A percentile compares a stretch with the other conserved stretches of the same genome.
These are phyloP conservation scores for Strigops habroptila DNA, from an alignment of 2,113 vertebrate species.

Conservation along the genomic window DNA sequence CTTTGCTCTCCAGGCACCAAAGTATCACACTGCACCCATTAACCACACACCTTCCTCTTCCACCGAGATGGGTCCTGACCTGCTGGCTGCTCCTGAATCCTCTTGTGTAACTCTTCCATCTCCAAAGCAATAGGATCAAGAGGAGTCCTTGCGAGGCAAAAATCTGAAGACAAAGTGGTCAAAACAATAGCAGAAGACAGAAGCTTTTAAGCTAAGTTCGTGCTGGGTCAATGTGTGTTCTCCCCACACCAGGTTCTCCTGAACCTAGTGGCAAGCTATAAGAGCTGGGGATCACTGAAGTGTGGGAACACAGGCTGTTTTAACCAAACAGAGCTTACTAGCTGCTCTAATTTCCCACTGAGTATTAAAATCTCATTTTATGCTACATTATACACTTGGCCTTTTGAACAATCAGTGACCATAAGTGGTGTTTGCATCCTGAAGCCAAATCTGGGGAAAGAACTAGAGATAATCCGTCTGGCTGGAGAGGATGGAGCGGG, in stretches of 20 bases:
- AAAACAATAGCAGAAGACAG: background rate
- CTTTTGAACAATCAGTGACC: slow-evolving; percentile 67
- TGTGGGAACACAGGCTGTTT: background rate
- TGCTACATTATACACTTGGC: slow-evolving; percentile 73
- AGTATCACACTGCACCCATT: background rate
- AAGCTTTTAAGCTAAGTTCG: background rate
- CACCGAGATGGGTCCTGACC: background rate
- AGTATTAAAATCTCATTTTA: slow-evolving; percentile 74
- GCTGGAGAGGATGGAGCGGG: slow-evolving; percentile 8
- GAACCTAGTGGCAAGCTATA: background rate
- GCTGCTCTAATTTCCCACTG: slow-evolving; percentile 24
- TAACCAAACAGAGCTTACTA: background rate
- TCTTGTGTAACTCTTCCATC: background rate
- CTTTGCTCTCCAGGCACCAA: background rate
- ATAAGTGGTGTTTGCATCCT: slow-evolving; percentile 65
- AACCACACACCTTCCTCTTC: background rate
- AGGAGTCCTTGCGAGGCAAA: background rate
- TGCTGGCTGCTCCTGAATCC: background rate
- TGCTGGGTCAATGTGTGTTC: background rate
- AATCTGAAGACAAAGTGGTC: background rate
- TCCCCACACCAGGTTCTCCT: background rate
- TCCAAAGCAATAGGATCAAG: background rate
- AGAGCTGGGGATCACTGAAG: background rate
- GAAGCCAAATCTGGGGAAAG: slow-evolving; percentile 66
- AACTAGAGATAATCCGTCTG: slow-evolving; percentile 64